These are phyloP conservation scores for Rhyacophila evoluta DNA, from an alignment of 2,888 invertebrate genomes.

Conservation along the genomic window DNA sequence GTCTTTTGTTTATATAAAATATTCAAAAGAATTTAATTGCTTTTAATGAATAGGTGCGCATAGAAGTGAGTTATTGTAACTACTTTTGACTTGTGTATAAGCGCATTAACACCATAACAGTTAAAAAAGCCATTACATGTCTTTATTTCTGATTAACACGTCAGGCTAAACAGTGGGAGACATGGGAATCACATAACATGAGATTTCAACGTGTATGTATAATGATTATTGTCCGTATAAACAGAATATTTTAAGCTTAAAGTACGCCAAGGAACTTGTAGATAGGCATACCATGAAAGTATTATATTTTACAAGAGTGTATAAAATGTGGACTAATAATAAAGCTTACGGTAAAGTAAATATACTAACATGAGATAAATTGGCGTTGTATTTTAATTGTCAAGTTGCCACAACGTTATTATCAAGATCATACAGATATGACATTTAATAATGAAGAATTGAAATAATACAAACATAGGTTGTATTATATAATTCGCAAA, in stretches of 20 bases:
- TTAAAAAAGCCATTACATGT: slow-evolving; percentile 36
- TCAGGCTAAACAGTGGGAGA: slow-evolving; percentile 13
- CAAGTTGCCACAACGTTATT: no score
- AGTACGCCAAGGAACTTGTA: no score
- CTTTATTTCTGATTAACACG: slow-evolving; percentile 36
- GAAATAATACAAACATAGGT: no score
- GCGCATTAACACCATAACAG: slow-evolving; percentile 35
- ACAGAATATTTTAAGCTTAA: background rate
- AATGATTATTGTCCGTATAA: background rate
- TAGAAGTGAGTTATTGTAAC: background rate
- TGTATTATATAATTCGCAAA: no score
- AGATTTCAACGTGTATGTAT: background rate
- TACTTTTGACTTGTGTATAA: slow-evolving; percentile 25
- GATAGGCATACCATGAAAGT: no score
- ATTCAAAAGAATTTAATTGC: slow-evolving; percentile 15
- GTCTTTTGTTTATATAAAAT: background rate
- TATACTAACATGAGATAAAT: no score
- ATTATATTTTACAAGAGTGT: no score
- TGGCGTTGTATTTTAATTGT: no score
- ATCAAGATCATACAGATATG: no score
- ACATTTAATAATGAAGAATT: no score
- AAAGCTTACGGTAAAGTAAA: no score
- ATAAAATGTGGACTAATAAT: no score
- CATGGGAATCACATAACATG: slow-evolving; percentile 1
- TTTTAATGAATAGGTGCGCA: slow-evolving; percentile 13